A percentile compares a stretch with the other conserved stretches of the same genome.
Evolutionary conservation across 2,797 vertebrate species (phyloP).

Genomic region (Hippopotamyrus pictus): DNA sequence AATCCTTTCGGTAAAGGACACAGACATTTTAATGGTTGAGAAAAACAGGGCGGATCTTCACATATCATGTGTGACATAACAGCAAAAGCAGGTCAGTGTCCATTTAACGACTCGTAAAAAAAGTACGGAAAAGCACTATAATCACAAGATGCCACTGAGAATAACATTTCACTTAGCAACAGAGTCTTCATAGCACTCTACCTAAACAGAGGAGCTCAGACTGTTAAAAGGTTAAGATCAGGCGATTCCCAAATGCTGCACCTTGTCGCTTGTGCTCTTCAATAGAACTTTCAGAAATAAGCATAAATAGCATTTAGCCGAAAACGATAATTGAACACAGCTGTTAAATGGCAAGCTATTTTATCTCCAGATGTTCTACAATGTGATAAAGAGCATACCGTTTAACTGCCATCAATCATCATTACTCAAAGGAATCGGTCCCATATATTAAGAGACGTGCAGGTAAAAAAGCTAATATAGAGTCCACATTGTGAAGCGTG

Average conservation of each 20-base stretch:
- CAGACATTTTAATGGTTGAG: slow-evolving; percentile 1
- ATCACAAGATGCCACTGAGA: background rate
- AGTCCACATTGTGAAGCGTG: background rate
- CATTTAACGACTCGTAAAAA: slow-evolving; percentile 12
- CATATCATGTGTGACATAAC: background rate
- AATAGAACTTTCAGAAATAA: background rate
- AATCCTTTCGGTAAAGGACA: slow-evolving; percentile 58
- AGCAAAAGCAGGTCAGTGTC: slow-evolving; percentile 5
- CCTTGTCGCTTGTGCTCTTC: background rate
- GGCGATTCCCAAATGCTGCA: background rate
- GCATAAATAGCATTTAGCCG: background rate
- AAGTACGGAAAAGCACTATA: background rate
- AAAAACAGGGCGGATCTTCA: slow-evolving; percentile 10
- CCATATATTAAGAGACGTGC: background rate
- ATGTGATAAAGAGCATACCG: background rate
- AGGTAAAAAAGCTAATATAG: background rate
- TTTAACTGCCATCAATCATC: slow-evolving; percentile 4
- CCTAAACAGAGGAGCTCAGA: background rate
- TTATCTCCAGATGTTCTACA: slow-evolving; percentile 11
- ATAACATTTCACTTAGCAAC: background rate
- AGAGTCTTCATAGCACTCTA: background rate
- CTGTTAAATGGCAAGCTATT: background rate
- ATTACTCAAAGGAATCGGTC: background rate
- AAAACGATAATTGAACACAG: background rate
- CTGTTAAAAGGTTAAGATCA: background rate